Evolutionary conservation across 2,113 vertebrate genomes (phyloP), one percentile per base, ranked within the genome.

Genomic region (Boleophthalmus pectinirostris): DNA sequence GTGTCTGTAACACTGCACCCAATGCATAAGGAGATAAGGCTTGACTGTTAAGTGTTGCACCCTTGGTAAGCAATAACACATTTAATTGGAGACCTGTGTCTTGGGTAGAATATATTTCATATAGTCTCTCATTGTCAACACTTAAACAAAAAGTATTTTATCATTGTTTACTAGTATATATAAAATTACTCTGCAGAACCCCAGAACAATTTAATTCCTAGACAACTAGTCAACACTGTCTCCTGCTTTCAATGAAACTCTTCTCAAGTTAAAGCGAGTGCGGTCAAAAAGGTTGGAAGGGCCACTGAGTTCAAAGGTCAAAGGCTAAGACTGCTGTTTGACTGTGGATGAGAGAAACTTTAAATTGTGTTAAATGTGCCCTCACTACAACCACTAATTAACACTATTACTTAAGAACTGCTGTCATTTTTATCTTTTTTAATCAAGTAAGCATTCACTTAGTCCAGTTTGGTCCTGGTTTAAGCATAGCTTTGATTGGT

Each of bases 241-340:
- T 57, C 43, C 11, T 54, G 51, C 49, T 38, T 6, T 54, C 33
- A 64, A 5, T 60, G 69, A 69, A 54, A 53, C 57, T 11, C 24
- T 9, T 74, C 29, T 74, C 51, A 53, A 79, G 73, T 70, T 24
- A 72, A 74, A 73, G 73, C 75, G 77, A 68, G 60, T 80, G 71
- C 73, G 73, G 51, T 69, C 12, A n/a, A 58, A 66, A 53, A 66
- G 72, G 33, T 63, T 68, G 23, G 33, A 56, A 47, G 33, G 77
- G 73, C 85, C 82, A 58, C 35, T 18, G 21, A 76, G 87, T 68
- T 88, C 87, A 88, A 80, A 90, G 84, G 85, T 87, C 82, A 80
- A 67, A 66, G 11, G 70, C 82, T 18, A 66, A 69, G 21, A 77
- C 64, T 77, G 61, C 73, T 61, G 68, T 79, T 80, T 83, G 74